Base-by-base conservation (phyloP, 2,888 invertebrate genomes). In the Sminthurides aquaticus region DNA sequence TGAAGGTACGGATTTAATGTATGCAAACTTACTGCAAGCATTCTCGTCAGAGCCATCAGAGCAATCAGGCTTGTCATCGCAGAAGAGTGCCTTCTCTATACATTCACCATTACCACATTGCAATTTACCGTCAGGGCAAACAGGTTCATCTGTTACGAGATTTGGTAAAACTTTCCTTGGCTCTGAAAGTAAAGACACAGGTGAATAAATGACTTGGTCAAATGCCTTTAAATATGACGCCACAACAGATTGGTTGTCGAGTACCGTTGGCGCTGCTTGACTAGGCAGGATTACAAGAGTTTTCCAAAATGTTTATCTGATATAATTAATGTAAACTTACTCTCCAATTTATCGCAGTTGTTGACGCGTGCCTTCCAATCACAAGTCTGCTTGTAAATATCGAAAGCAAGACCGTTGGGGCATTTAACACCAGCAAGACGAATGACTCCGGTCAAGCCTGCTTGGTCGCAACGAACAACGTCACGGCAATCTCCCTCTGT, bases 301-400 rank as follows among this genome's bases (percentile, higher is more conserved):
- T n/a, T n/a, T n/a, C n/a, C n/a, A n/a, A n/a, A n/a, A n/a, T n/a
- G n/a, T n/a, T n/a, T n/a, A n/a, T n/a, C n/a, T n/a, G n/a, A n/a
- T n/a, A n/a, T n/a, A n/a, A n/a, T n/a, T n/a, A n/a, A n/a, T n/a
- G n/a, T n/a, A n/a, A 59, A 76, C 92, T 93, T 90, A 94, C 94
- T 93, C 86, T 92, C 91, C 83, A 88, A 77, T 81, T 86, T 84
- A 83, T 92, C 88, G 85, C 94, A 94, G 87, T 92, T 93, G 86
- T 91, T 91, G 83, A 94, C 94, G 85, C 92, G 86, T 79, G 91
- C 87, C 86, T 89, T 93, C 94, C 94, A 94, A 84, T 93, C 92
- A 84, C 94, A 94, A 77, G 92, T 93, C 83, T 94, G 93, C 78
- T 91, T 87, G 80, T 89, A 87, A 81, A 94, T 89, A 86, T 94